phyloP scores from a whole-genome alignment of 92 coral and sea anemone species.

The Zoanthus solanderi region DNA sequence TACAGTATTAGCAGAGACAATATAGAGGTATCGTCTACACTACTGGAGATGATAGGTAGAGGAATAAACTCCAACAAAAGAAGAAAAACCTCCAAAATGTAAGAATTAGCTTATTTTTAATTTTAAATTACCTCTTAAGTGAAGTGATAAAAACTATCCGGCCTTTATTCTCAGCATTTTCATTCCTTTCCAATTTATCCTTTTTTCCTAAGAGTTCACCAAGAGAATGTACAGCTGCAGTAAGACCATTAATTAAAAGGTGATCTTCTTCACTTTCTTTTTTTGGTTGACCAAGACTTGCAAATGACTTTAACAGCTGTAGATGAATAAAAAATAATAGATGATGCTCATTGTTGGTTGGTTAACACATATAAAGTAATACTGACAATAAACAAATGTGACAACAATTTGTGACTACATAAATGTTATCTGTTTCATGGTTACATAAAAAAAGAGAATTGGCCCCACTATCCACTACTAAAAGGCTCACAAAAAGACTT shows the following conservation, averaged over 20 bases:
- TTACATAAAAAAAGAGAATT: too few relatives aligned
- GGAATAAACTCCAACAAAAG: neutral
- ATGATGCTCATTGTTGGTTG: too few relatives aligned
- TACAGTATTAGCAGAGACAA: too few relatives aligned
- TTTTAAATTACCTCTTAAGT: constrained; percentile 71
- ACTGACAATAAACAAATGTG: neutral
- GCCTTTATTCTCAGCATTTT: constrained; percentile 61
- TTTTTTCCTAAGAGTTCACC: constrained; percentile 74
- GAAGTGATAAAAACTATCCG: constrained; percentile 91
- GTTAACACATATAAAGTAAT: neutral
- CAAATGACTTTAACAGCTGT: constrained; percentile 89
- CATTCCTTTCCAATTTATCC: constrained; percentile 61
- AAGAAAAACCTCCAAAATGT: neutral
- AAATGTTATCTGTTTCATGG: too few relatives aligned
- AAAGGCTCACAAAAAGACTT: too few relatives aligned
- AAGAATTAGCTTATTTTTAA: neutral
- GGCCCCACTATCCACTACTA: too few relatives aligned
- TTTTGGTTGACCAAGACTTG: constrained; percentile 81
- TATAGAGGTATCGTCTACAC: too few relatives aligned
- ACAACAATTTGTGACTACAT: too few relatives aligned
- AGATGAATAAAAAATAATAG: too few relatives aligned
- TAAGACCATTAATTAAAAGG: constrained; percentile 79
- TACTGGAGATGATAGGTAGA: too few relatives aligned
- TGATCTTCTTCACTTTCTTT: constrained; percentile 81
- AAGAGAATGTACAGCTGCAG: constrained; percentile 84